Base-by-base conservation (phyloP, 2,888 invertebrate species). In the Eudemis profundana region DNA sequence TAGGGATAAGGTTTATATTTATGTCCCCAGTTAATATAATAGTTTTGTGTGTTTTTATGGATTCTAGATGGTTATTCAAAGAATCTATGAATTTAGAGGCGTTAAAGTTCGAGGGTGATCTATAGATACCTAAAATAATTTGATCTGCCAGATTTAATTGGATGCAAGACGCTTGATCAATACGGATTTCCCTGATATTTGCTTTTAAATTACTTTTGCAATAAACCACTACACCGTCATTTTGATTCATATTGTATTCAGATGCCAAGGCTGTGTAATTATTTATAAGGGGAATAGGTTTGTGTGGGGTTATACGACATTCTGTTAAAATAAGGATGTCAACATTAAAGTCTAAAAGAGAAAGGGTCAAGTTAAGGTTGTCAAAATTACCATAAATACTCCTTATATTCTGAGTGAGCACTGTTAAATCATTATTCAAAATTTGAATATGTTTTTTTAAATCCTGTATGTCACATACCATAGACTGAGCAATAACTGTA, bases 1-100 rank as follows among this genome's bases (percentile, higher is more conserved):
- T 19, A 46, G 46, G 46, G 3, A n/a, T n/a, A n/a, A n/a, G n/a
- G n/a, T n/a, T n/a, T n/a, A 53, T 29, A 15, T 51, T 54, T 19
- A 54, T 54, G 21, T 54, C 54, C 1, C 40, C 38, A 8, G 38
- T 54, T 3, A 38, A 19, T 3, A 40, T 38, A 10, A 54, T 54
- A 15, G 17, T 36, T 17, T 4, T 40, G 21, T 10, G 12, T 1
- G 54, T 19, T 21, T 54, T 54, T 8, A 54, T 38, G 12, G 38
- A 21, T 1, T 54, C 54, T n/a, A 54, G 38, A 21, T 54, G 14
- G 4, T 19, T 4, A 10, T 19, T 54, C 12, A 54, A 12, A 12
- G 54, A 54, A 19, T 54, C 17, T 3, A 54, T 54, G 12, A 54
- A 54, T 4, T n/a, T 38, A 12, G 15, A 17, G 2, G 54, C 54